These are phyloP conservation scores for Galleria mellonella DNA, from an alignment of 1,140 invertebrate species.

Conservation along the genomic window DNA sequence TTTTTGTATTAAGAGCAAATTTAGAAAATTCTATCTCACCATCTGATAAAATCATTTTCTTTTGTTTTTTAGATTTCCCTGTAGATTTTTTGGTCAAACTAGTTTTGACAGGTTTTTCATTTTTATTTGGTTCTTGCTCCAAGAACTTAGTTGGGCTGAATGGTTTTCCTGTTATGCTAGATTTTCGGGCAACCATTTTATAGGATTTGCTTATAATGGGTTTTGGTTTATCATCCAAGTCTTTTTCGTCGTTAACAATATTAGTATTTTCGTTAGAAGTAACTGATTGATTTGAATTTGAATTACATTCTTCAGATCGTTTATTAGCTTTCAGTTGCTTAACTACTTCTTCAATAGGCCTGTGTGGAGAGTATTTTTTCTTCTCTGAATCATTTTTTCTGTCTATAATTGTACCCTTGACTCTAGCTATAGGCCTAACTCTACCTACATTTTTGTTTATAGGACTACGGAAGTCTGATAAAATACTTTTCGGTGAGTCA, in stretches of 20 bases:
- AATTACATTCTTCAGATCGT: slow-evolving; percentile 43
- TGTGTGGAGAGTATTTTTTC: slow-evolving; percentile 66
- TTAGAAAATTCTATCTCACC: slow-evolving; percentile 59
- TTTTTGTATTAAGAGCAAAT: slow-evolving; percentile 54
- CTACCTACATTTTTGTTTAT: slow-evolving; percentile 61
- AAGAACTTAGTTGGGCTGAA: slow-evolving; percentile 62
- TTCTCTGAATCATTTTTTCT: slow-evolving; percentile 62
- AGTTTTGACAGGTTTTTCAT: slow-evolving; percentile 27
- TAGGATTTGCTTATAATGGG: slow-evolving; percentile 66
- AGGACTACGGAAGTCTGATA: slow-evolving; percentile 58
- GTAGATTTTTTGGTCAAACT: slow-evolving; percentile 30
- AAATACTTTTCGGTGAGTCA: slow-evolving; percentile 64
- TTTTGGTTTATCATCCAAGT: slow-evolving; percentile 41
- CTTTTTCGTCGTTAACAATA: slow-evolving; percentile 21
- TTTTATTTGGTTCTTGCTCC: slow-evolving; percentile 45
- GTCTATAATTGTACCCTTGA: slow-evolving; percentile 70
- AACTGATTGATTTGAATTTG: slow-evolving; percentile 7
- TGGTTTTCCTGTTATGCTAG: slow-evolving; percentile 62
- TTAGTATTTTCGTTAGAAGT: slow-evolving; percentile 18
- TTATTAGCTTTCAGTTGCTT: slow-evolving; percentile 64
- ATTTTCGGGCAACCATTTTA: slow-evolving; percentile 68
- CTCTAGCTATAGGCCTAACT: slow-evolving; percentile 68
- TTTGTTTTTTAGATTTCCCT: slow-evolving; percentile 41
- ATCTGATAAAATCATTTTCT: slow-evolving; percentile 46
- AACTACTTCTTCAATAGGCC: slow-evolving; percentile 67